Percentiles rank a stretch among this genome's conserved stretches.
Conservation (phyloP, 2,888 invertebrate genomes). For the Drosophila mayaguana region DNA sequence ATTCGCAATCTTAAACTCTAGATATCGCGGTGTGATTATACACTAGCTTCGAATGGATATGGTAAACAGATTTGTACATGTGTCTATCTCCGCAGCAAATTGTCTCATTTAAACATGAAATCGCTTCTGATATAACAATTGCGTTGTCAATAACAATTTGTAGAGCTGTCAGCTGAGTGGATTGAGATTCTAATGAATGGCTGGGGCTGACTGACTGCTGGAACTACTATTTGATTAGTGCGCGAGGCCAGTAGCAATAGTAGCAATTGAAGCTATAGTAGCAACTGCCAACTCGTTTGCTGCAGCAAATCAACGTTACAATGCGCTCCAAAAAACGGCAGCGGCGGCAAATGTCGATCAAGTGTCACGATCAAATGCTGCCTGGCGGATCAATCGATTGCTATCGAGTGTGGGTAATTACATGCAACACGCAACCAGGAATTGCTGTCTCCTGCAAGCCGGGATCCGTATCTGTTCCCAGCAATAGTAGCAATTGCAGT, state of each 20-base stretch:
- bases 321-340: constrained; percentile 64
- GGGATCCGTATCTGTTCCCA: background rate
- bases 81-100: constrained; percentile 35
- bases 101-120: constrained; percentile 74
- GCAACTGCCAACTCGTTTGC: constrained; percentile 25
- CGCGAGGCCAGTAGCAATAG: constrained; percentile 64
- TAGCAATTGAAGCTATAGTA: constrained; percentile 6
- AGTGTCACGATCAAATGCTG: constrained; percentile 80
- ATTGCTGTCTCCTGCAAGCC: constrained; percentile 4
- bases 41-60: background rate
- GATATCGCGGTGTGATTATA: constrained; percentile 1
- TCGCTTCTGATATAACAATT: constrained; percentile 80
- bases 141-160: constrained; percentile 81
- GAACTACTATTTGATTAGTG: constrained; percentile 70
- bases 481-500: background rate
- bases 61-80: background rate
- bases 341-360: constrained; percentile 83
- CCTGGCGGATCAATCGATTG: constrained; percentile 75
- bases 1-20: background rate
- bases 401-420: constrained; percentile 63
- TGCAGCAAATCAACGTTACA: constrained; percentile 35
- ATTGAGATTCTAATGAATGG: constrained; percentile 78
- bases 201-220: constrained; percentile 24
- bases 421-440: constrained; percentile 65
- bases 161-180: constrained; percentile 65